A percentile compares a stretch with the other conserved stretches of the same genome.
These are phyloP conservation scores for Candidula unifasciata DNA, from an alignment of 2,888 invertebrate species.

Conservation along the genomic window DNA sequence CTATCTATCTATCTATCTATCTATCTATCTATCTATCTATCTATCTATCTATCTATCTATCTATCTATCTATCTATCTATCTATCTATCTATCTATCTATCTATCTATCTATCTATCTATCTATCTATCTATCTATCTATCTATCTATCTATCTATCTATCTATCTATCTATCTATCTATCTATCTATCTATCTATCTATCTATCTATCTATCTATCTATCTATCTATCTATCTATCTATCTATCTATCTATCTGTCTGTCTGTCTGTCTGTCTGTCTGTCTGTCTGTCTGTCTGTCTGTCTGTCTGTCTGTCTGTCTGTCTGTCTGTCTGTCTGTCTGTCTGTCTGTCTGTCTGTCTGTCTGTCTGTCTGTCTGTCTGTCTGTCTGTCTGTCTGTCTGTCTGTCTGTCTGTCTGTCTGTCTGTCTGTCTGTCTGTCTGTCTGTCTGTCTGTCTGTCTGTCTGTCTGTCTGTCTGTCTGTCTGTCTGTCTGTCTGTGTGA, in stretches of 20 bases:
- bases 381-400: not conserved
- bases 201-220: conserved; percentile 5
- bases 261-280: not conserved
- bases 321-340: not conserved
- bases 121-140: not conserved
- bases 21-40: conserved; percentile 32
- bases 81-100: not conserved
- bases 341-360: not conserved
- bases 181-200: not conserved
- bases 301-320: not conserved
- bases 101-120: not conserved
- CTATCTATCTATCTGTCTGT: not conserved
- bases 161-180: not conserved
- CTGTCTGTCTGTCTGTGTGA: too few species aligned
- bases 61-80: not conserved
- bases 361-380: not conserved
- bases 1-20: conserved; percentile 27
- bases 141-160: not conserved
- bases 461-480: not conserved
- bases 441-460: conserved; percentile 32
- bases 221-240: not conserved
- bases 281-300: not conserved
- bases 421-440: conserved; percentile 22
- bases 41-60: conserved; percentile 11
- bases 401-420: not conserved